Evolutionary conservation across 1,140 invertebrate species (phyloP).

Genomic region (Littorina saxatilis): DNA sequence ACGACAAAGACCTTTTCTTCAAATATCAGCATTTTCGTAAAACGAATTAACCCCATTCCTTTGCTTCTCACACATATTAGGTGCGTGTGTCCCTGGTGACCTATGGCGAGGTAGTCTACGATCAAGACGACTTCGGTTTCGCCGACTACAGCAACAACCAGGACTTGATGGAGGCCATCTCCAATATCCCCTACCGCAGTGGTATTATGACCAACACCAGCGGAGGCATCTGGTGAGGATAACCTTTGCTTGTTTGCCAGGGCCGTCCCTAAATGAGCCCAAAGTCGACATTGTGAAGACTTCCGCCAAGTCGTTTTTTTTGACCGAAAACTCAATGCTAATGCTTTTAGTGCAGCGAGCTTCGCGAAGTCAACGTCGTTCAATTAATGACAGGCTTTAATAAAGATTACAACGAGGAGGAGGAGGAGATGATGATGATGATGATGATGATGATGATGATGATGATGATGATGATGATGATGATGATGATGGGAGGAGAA

Average conservation of each 20-base stretch:
- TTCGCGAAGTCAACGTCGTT: too few relatives aligned
- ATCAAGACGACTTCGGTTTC: constrained; percentile 10
- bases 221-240: constrained; percentile 57
- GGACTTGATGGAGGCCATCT: neutral
- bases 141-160: constrained; percentile 7
- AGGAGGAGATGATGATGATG: constrained; percentile 31
- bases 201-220: constrained; percentile 47
- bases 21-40: neutral
- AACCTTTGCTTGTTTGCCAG: too few relatives aligned
- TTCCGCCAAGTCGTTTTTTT: too few relatives aligned
- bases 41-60: neutral
- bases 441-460: constrained; percentile 32
- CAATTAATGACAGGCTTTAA: too few relatives aligned
- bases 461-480: constrained; percentile 32
- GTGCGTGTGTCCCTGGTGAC: constrained; percentile 43
- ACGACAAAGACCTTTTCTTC: neutral
- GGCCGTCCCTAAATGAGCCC: too few relatives aligned
- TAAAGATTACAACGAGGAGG: too few relatives aligned
- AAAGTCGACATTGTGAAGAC: too few relatives aligned
- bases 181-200: neutral
- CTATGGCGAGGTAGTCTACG: constrained; percentile 32
- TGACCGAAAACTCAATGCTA: too few relatives aligned
- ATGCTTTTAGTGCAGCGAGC: too few relatives aligned
- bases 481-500: constrained; percentile 32
- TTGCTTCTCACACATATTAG: neutral